Base-by-base conservation (phyloP, 2,113 vertebrate species). In the Crotalus viridis region DNA sequence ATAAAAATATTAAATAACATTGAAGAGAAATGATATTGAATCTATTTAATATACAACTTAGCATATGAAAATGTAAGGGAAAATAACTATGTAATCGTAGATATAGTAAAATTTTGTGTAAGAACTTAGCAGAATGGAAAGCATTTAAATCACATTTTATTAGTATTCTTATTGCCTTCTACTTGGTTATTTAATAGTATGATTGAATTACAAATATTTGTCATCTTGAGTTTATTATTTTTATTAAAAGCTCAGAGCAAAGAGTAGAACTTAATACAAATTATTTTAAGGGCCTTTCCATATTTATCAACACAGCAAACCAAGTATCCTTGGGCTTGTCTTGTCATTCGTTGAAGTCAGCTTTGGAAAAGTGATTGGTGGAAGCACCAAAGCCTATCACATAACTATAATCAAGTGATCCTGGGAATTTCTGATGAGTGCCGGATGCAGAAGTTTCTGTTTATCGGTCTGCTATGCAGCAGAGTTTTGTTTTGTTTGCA, bases 31-130 rank as follows among this genome's bases (percentile, higher is more conserved):
- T 91, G 95, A 95, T 92, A 96, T 97, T 96, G 95, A 96, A 97
- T 97, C 97, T 97, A 93, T 93, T 91, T 96, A 96, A 95, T 94
- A 94, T 97, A 98, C 97, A 97, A 98, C 97, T 98, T 98, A 97
- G 97, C 96, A 98, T 98, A 97, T 98, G 95, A 96, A 96, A 97
- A 97, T 94, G 94, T 96, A 97, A 98, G 98, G 97, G 96, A 97
- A 95, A 95, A 97, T 98, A 97, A 97, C 97, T 97, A 93, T 97
- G 97, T 98, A 98, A 95, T 97, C 97, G 97, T 91, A 94, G 98
- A 97, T 97, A 95, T 92, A 95, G 96, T 97, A 97, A 97, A 97
- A 97, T 98, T 96, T 94, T 97, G 97, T 98, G 98, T 96, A 98
- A 98, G 95, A 97, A 97, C 95, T 94, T 94, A 94, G 92, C 69